Base-by-base conservation (phyloP, 2,113 vertebrate genomes). In the Lanius collurio region DNA sequence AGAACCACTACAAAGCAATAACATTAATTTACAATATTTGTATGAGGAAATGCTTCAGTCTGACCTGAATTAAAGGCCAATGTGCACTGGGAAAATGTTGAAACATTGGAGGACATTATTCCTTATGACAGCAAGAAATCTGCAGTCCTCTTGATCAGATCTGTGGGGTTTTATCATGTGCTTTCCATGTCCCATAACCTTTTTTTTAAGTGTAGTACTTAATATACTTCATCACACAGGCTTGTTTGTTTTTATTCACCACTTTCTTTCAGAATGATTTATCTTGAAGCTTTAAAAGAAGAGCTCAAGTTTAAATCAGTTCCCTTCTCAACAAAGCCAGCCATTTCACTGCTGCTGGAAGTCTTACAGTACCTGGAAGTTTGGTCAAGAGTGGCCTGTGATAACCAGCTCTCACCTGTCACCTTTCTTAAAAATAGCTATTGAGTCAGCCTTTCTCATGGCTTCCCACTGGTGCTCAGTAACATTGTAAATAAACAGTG, bases 351-450 rank as follows among this genome's bases (percentile, higher is more conserved):
- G 41, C 62, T 69, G 62, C 62, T 90, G 71, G 69, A 89, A 88
- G 49, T 47, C 55, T 76, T 90, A 64, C 31, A 65, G 52, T 79
- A 92, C 86, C 80, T 96, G 79, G 56, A 96, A 94, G 30, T 44
- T 7, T 85, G 55, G 42, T 52, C 64, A 94, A 46, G 83, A 46
- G 42, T 90, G 76, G 68, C 53, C 53, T 88, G 23, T 67, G 92
- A 82, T 83, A 93, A 95, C 46, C 60, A 95, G 47, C 52, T 96
- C 73, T 77, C 88, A 96, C 57, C 81, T 87, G 93, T 69, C 85
- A 86, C 69, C 80, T 95, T 96, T 89, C 82, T 94, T 92, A 86
- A 96, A 97, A 97, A 94, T 96, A 97, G 69, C 26, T 24, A 7
- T 71, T 62, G 80, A 93, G 50, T 94, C 88, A 96, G 41, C 49